Evolutionary conservation across 2,113 vertebrate genomes (phyloP).

Genomic region (Caloenas nicobarica): DNA sequence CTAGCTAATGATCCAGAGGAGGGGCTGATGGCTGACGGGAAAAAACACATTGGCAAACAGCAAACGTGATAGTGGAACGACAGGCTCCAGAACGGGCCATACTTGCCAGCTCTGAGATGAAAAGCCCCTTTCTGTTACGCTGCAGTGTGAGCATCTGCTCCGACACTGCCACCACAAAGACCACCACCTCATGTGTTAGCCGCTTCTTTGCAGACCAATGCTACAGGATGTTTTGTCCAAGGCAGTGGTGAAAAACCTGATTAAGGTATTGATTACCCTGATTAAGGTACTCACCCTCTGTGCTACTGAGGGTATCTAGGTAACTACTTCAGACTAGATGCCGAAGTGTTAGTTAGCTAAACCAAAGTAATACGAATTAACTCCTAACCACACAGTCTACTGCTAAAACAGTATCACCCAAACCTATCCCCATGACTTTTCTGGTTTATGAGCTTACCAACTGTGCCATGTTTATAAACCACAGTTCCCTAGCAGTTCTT

Average conservation of each 20-base stretch:
- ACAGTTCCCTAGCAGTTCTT: background rate
- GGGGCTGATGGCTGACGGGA: background rate
- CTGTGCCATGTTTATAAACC: background rate
- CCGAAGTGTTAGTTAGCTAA: background rate
- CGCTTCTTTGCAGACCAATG: background rate
- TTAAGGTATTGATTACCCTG: background rate
- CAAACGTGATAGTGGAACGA: background rate
- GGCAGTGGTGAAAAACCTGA: background rate
- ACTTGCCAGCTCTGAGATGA: background rate
- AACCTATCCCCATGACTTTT: background rate
- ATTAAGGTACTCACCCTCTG: background rate
- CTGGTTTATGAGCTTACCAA: background rate
- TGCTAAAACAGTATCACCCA: background rate
- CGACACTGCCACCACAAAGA: background rate
- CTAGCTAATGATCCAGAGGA: background rate
- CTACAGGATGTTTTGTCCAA: background rate
- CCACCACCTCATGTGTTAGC: background rate
- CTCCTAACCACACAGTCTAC: background rate
- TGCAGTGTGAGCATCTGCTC: background rate
- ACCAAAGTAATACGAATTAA: background rate
- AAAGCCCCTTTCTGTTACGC: background rate
- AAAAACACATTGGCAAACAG: background rate
- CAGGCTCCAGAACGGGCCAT: background rate
- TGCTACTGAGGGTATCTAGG: background rate
- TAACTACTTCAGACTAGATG: background rate